Evolutionary conservation across 1,140 invertebrate species (phyloP), one percentile per base, ranked within the genome.

Genomic region (Diuraphis noxia): DNA sequence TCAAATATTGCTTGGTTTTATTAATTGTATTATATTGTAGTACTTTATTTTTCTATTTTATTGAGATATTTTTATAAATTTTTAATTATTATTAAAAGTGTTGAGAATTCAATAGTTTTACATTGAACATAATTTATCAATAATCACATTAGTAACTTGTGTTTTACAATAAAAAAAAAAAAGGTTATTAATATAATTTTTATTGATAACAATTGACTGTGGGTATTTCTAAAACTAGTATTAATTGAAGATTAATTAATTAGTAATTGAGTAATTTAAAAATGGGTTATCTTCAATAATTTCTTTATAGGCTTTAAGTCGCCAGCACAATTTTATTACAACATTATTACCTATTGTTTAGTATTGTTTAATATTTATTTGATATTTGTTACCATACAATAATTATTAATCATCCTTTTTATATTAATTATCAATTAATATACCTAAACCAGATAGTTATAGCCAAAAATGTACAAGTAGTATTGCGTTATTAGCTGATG

Each of bases 151-250:
- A 84, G 1, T 84, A 30, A 52, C 4, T 86, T 86, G 25, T 52
- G 52, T 86, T 38, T 86, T 25, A 23, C 49, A 36, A 63, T 13
- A 52, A 23, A 52, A 25, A 36, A 46, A 46, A 85, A 49, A 85
- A 85, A 30, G 30, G 30, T n/a, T n/a, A 84, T 84, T 43, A n/a
- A 46, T 41, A 43, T 84, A 13, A 84, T 40, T 87, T 87, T 25
- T 63, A 63, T 88, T 88, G 23, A 88, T 88, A 41, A 7, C 30
- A 87, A 88, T 88, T 88, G 23, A n/a, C 30, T n/a, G 36, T 63
- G 25, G 36, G 21, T 88, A 30, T 88, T 63, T 88, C 13, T 87
- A n/a, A 63, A 87, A 86, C 13, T 40, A 88, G 1, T 63, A 88
- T 40, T 88, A 88, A 88, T 88, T 88, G 19, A 41, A n/a, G 23